Evolutionary conservation across 2,888 invertebrate genomes (phyloP), one percentile per base, ranked within the genome.

Genomic region (Tachina lurida): DNA sequence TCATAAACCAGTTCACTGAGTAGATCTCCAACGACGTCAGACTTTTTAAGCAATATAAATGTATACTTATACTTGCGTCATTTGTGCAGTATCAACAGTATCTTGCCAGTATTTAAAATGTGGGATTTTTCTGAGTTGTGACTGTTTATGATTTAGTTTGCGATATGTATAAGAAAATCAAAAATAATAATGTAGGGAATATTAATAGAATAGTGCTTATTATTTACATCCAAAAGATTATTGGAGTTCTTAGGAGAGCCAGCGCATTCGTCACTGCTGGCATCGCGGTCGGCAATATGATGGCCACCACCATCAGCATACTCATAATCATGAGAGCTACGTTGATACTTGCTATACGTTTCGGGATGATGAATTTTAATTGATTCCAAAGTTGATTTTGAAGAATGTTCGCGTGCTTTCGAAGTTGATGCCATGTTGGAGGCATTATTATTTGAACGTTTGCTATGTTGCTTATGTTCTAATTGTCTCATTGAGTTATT

Each of bases 391-490:
- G 86, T 83, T 56, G 86, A 86, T 52, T 88, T 84, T n/a, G 75
- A 75, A 17, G 86, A 62, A 68, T 87, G 85, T n/a, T 87, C 88
- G 39, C 89, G 85, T 60, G 86, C 75, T 60, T 87, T 87, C 15
- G 84, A 83, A 10, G 84, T 70, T 9, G 88, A 81, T 5, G 84
- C 62, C 80, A 80, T 60, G 58, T 84, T 71, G 15, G 75, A 62
- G 73, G 67, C 54, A 73, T 31, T 76, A 68, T 73, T 80, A 63
- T 56, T 85, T n/a, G 76, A 79, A 63, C 86, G 79, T 68, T 83
- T 86, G 63, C 60, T 54, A 49, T 95, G 94, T 90, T 95, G 95
- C 83, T 88, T 93, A 89, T 95, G 94, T 90, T 95, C 95, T 87
- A 95, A 91, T 90, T 95, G 95, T 84, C 94, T 89, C 77, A 91